Evolutionary conservation across 1,140 invertebrate genomes (phyloP).

Genomic region (Drosophila paulistorum): DNA sequence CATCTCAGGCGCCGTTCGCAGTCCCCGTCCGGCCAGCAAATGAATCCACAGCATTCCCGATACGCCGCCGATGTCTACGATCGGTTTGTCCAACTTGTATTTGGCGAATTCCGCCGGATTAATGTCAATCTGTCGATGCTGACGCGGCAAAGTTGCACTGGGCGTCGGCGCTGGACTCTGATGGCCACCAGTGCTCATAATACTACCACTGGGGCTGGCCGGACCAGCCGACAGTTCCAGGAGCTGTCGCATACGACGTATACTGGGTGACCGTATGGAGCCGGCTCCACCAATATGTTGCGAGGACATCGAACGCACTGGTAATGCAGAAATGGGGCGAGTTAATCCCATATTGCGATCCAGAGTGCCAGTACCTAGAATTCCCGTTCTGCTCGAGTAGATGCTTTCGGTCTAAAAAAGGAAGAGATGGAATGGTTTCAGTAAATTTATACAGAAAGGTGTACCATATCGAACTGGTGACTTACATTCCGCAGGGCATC

Average conservation of each 20-base stretch:
- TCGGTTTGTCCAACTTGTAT: conserved; percentile 94
- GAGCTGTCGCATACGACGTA: conserved; percentile 90
- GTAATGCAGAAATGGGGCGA: conserved; percentile 83
- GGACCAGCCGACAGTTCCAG: conserved; percentile 88
- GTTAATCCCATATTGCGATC: conserved; percentile 84
- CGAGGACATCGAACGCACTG: conserved; percentile 87
- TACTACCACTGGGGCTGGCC: conserved; percentile 83
- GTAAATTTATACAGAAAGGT: too few relatives aligned
- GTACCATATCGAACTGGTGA: conserved; percentile 7
- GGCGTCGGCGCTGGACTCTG: conserved; percentile 89
- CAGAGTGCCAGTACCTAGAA: conserved; percentile 84
- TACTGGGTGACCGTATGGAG: conserved; percentile 87
- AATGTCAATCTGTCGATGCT: conserved; percentile 91
- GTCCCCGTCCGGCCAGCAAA: conserved; percentile 93
- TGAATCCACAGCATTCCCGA: conserved; percentile 96
- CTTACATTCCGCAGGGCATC: conserved; percentile 90
- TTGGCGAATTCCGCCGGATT: conserved; percentile 96
- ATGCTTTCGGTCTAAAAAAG: conserved; percentile 86
- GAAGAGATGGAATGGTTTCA: not conserved
- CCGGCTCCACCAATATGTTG: conserved; percentile 86
- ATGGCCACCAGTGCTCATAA: conserved; percentile 84
- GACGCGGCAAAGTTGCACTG: conserved; percentile 89
- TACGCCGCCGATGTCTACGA: conserved; percentile 86
- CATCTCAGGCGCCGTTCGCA: conserved; percentile 89
- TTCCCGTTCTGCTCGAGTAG: conserved; percentile 84